Evolutionary conservation across 2,113 vertebrate genomes (phyloP), one percentile per base, ranked within the genome.

Genomic region (Alouatta palliata): DNA sequence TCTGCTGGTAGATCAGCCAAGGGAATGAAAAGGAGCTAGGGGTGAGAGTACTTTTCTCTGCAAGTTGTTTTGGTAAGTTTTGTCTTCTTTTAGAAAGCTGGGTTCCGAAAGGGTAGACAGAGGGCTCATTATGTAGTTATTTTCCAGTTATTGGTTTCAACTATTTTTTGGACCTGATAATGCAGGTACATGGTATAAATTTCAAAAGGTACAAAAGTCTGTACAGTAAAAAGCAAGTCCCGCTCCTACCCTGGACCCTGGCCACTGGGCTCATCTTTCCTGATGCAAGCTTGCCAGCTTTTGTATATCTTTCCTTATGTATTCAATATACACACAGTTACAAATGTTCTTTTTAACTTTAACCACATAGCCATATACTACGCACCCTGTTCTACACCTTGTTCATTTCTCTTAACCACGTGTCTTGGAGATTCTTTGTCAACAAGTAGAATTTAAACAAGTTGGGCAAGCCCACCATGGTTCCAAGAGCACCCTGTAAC

Each of bases 11-110:
- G 49, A 40, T 12, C 13, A 45, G 32, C 9, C 27, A 5, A 4
- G 58, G 23, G 58, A 52, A 35, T 27, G 47, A 35, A 47, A 25
- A 81, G 4, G 20, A 30, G 37, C 70, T 30, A 10, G 66, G 35
- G 19, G 11, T 20, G 17, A 79, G 54, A 77, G 52, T 17, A 40
- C 9, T 27, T 9, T 20, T n/a, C 88, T 88, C 68, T 85, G 2
- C 9, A 56, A 43, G 61, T 66, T 35, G 20, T 35, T 70, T 88
- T 84, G 35, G 35, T 58, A 90, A 80, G 35, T 68, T 73, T 68
- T 66, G 12, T 49, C 45, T 94, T 76, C 10, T 92, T 86, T 75
- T 40, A 95, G n/a, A 83, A 93, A 91, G 20, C 27, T 96, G 45
- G 19, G 16, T 45, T 84, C 66, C 30, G n/a, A 84, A 66, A 83